These are phyloP conservation scores for Ferrisia virgata DNA, from an alignment of 2,888 invertebrate species.

Conservation along the genomic window DNA sequence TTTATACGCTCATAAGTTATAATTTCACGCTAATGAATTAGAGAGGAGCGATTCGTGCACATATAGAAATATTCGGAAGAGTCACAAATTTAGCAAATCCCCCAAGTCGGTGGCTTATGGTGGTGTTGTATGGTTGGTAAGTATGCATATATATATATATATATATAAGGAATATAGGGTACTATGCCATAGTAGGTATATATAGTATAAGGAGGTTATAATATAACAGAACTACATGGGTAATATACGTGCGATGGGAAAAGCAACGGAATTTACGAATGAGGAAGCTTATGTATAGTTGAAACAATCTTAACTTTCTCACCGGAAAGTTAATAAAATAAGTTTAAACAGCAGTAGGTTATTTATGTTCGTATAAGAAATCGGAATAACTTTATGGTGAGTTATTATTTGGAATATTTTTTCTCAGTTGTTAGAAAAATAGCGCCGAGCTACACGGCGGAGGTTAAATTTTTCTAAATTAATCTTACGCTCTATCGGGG, in stretches of 20 bases:
- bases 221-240: background rate
- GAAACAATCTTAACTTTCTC: background rate
- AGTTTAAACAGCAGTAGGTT: background rate
- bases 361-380: constrained; percentile 22
- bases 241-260: constrained; percentile 25
- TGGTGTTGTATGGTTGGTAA: background rate
- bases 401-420: background rate
- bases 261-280: constrained; percentile 8
- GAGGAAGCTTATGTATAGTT: constrained; percentile 7
- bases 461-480: constrained; percentile 14
- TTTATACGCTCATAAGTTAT: constrained; percentile 3
- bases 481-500: constrained; percentile 2
- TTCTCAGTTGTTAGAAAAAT: background rate
- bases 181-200: no score
- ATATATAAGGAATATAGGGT: background rate
- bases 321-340: constrained; percentile 16
- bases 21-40: constrained; percentile 8
- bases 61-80: background rate
- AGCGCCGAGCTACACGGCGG: background rate
- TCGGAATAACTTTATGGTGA: constrained; percentile 16
- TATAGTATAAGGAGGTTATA: background rate
- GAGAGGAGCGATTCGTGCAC: background rate
- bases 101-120: background rate
- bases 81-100: constrained; percentile 16
- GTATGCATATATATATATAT: no score